Evolutionary conservation across 2,797 vertebrate species (phyloP).

Genomic region (Neopelma chrysocephalum): DNA sequence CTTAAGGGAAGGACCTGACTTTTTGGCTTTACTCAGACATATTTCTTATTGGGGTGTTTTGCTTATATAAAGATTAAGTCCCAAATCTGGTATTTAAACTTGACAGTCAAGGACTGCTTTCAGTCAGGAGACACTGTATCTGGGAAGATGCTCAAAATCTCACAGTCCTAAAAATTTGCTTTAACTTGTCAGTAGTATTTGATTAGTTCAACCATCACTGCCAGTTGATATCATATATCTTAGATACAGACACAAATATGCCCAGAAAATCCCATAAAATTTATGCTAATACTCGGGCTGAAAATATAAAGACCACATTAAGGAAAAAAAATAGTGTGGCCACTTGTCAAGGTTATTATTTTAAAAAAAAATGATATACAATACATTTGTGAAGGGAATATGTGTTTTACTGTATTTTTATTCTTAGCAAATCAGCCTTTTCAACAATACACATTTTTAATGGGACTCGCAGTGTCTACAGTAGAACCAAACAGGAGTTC

Average conservation of each 20-base stretch:
- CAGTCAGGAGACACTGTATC: conserved; percentile 54
- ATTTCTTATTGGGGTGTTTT: conserved; percentile 52
- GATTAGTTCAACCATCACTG: conserved; percentile 55
- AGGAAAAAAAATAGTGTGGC: not conserved
- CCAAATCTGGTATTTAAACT: conserved; percentile 50
- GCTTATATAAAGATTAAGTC: conserved; percentile 56
- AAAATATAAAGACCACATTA: conserved; percentile 61
- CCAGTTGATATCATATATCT: conserved; percentile 62
- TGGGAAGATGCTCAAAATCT: conserved; percentile 66
- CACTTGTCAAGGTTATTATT: conserved; percentile 28
- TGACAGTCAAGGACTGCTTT: conserved; percentile 66
- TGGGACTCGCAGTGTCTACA: not conserved
- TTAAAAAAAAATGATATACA: conserved; percentile 1
- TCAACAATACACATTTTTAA: not conserved
- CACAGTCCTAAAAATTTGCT: conserved; percentile 63
- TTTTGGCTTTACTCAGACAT: not conserved
- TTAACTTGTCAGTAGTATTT: conserved; percentile 48
- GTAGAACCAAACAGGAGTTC: not conserved
- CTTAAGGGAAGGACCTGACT: not conserved
- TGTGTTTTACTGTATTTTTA: conserved; percentile 5
- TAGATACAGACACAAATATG: conserved; percentile 43
- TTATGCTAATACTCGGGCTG: conserved; percentile 16
- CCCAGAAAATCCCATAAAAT: conserved; percentile 52
- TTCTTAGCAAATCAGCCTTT: not conserved
- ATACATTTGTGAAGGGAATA: conserved; percentile 11